A percentile compares a stretch with the other conserved stretches of the same genome.
phyloP scores from a whole-genome alignment of 1,140 invertebrate species.

The Lucilia cuprina region DNA sequence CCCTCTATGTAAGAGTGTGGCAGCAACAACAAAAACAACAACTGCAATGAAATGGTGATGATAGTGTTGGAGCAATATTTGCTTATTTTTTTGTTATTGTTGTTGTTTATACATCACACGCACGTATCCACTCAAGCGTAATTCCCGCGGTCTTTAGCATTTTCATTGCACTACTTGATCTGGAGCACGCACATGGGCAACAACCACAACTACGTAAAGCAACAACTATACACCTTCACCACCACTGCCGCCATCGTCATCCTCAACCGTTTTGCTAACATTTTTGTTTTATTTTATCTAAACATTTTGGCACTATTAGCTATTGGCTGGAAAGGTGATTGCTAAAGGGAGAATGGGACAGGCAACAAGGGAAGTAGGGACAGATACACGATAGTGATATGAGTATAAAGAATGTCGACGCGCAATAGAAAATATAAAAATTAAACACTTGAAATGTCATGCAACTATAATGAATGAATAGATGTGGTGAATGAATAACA shows the following conservation, averaged over 20 bases:
- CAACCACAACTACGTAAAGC: background rate
- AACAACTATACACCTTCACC: background rate
- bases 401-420: background rate
- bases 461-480: slow-evolving; percentile 21
- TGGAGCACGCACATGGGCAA: slow-evolving; percentile 28
- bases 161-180: slow-evolving; percentile 31
- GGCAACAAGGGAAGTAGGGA: background rate
- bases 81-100: background rate
- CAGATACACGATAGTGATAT: background rate
- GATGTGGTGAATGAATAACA: background rate
- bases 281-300: background rate
- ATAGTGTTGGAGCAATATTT: background rate
- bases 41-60: background rate
- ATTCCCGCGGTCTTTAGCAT: slow-evolving; percentile 29
- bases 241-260: background rate
- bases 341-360: background rate
- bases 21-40: background rate
- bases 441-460: slow-evolving; percentile 34
- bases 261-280: background rate
- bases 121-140: slow-evolving; percentile 28
- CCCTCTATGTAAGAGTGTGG: background rate
- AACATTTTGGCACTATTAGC: background rate
- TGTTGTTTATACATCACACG: slow-evolving; percentile 34
- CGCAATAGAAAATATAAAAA: background rate
- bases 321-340: background rate